A percentile compares a stretch with the other conserved stretches of the same genome.
phyloP scores from a whole-genome alignment of 2,888 invertebrate genomes.

The Leucophora obtusa region DNA sequence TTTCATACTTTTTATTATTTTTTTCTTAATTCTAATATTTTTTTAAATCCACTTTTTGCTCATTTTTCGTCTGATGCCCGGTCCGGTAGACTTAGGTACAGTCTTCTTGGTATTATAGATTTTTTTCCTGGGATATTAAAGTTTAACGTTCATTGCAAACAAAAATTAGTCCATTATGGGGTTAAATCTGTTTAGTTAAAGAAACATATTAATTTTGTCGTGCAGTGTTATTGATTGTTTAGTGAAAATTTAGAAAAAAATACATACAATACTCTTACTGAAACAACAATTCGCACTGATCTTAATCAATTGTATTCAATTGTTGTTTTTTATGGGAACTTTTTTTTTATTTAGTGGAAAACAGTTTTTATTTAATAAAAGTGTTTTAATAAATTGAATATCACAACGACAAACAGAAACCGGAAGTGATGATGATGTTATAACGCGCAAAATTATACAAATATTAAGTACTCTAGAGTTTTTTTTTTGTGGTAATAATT shows the following conservation, averaged over 20 bases:
- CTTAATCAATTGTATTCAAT: slow-evolving; percentile 41
- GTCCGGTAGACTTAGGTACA: too few relatives aligned
- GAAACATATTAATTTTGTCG: too few relatives aligned
- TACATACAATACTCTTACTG: neutral
- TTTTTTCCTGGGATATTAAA: too few relatives aligned
- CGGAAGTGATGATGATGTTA: slow-evolving; percentile 59
- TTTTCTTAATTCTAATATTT: too few relatives aligned
- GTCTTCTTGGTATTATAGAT: too few relatives aligned
- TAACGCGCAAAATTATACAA: slow-evolving; percentile 18
- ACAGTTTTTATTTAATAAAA: slow-evolving; percentile 29
- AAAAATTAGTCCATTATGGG: too few relatives aligned
- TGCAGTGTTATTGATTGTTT: too few relatives aligned
- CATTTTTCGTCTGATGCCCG: too few relatives aligned
- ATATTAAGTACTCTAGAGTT: slow-evolving; percentile 21
- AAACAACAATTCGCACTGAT: slow-evolving; percentile 37
- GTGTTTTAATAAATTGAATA: neutral
- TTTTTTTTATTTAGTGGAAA: slow-evolving; percentile 14
- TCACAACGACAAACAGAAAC: slow-evolving; percentile 41
- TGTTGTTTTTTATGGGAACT: slow-evolving; percentile 28
- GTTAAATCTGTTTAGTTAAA: too few relatives aligned
- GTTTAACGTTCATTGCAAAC: too few relatives aligned
- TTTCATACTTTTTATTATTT: too few relatives aligned
- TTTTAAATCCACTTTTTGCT: too few relatives aligned
- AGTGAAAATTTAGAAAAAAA: neutral
- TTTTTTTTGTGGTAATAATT: neutral